Evolutionary conservation across 2,113 vertebrate genomes (phyloP), one percentile per base, ranked within the genome.

Genomic region (Tylochromis polylepis): DNA sequence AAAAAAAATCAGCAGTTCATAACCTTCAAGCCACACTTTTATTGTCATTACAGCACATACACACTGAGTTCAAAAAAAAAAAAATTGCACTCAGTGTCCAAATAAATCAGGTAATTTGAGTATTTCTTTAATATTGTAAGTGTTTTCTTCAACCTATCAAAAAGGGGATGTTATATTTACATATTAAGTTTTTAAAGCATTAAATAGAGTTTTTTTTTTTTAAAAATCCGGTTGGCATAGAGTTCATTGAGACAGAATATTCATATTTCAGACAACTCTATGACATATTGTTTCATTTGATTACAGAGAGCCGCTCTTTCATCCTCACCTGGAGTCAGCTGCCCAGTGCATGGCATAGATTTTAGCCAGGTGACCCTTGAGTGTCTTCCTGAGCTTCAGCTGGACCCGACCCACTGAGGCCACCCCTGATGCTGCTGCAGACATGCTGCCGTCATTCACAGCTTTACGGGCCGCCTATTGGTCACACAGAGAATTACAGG

Each of bases 321-420:
- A 1, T 38, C 22, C 88, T 94, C 72, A 96, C 97, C 94, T 96
- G 88, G 95, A 96, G 94, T 97, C 97, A 79, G 91, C 86, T 15
- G 89, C 15, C 97, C 97, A 97, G 82, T 97, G 96, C 96, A 97
- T 92, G 81, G 96, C 92, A 6, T 97, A 97, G 88, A 97, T 97
- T 93, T 97, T 97, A 79, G 96, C 97, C 94, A 97, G 90, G 88
- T 97, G 97, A 82, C 97, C 97, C 79, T 97, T 97, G 14, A 97
- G 95, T 1, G 87, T 95, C 92, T 94, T 96, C 87, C 97, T 96
- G 59, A 96, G 95, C 85, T 96, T 96, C 80, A 96, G 95, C 88
- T 97, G 97, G 65, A 97, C 93, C 3, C 95, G 90, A 8, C 96
- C 94, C 58, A 96, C 95, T 0, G 93, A 1, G 1, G 80, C 86